Conservation (phyloP, 2,888 invertebrate genomes). For the Tipula helvola region DNA sequence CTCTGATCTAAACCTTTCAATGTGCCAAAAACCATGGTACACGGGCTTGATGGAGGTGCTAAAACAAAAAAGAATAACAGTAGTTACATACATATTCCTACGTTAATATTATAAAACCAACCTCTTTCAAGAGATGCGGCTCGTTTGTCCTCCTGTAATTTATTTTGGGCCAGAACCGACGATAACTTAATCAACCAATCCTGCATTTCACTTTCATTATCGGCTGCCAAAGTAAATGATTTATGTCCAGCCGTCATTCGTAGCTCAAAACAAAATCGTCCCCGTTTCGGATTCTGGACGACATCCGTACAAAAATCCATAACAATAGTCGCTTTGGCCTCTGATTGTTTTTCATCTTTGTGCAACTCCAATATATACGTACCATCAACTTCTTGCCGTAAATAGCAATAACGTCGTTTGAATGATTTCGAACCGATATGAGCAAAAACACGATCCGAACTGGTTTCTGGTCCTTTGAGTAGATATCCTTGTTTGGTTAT, state of each 20-base stretch:
- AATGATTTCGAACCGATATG: constrained; percentile 88
- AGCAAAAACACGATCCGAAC: constrained; percentile 79
- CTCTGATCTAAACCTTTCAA: constrained; percentile 80
- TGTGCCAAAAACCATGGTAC: constrained; percentile 61
- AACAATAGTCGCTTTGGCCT: constrained; percentile 82
- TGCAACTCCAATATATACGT: constrained; percentile 84
- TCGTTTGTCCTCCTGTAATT: constrained; percentile 66
- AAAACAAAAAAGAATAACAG: constrained; percentile 15
- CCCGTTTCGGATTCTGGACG: constrained; percentile 74
- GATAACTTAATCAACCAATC: constrained; percentile 78
- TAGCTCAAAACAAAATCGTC: constrained; percentile 76
- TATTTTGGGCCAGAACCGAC: constrained; percentile 72
- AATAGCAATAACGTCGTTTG: constrained; percentile 78
- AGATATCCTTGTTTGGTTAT: constrained; percentile 85
- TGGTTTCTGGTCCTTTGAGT: constrained; percentile 83
- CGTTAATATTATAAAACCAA: constrained; percentile 16
- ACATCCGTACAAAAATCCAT: constrained; percentile 91
- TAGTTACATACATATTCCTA: not conserved
- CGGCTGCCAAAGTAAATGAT: constrained; percentile 75
- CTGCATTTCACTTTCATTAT: constrained; percentile 65
- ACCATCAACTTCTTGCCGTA: constrained; percentile 81
- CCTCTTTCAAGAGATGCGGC: constrained; percentile 50
- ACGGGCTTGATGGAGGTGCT: constrained; percentile 46
- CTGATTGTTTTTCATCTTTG: constrained; percentile 85
- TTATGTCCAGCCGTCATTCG: constrained; percentile 77